Evolutionary conservation across 1,140 invertebrate species (phyloP), one percentile per base, ranked within the genome.

Genomic region (Epicauta chinensis): DNA sequence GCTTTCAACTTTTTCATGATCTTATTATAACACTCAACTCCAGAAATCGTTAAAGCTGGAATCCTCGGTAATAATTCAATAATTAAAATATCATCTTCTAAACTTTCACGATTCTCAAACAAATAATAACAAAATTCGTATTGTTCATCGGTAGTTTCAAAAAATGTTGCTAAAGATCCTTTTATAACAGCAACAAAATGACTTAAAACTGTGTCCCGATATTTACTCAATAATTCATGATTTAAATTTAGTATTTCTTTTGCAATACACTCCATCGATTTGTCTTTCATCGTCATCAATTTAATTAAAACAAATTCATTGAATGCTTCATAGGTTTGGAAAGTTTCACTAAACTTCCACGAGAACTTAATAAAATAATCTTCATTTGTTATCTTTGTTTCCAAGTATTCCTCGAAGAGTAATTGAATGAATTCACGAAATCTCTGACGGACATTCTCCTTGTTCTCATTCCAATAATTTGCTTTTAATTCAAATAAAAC

Each of bases 41-140:
- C n/a, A n/a, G n/a, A n/a, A n/a, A n/a, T n/a, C n/a, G n/a, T n/a
- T n/a, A n/a, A n/a, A n/a, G n/a, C n/a, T n/a, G n/a, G n/a, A n/a
- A n/a, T n/a, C n/a, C n/a, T 16, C 3, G 45, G 45, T 29, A 47
- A 38, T 16, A 47, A 38, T 12, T 37, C 30, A 47, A 37, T 29
- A 17, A 47, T 29, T 15, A 47, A 47, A 34, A 37, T 13, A 36
- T 11, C 30, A 23, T 47, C 45, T 29, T 13, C 10, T 13, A 47
- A 6, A 23, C 7, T 38, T 11, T 37, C 12, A 38, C 30, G 32
- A 17, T 38, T 16, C 23, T 47, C 10, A n/a, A 47, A 11, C 16
- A 47, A 16, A 37, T 7, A 17, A 29, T 47, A 14, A 47, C 34
- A 47, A 7, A 47, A 38, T 35, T 47, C n/a, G 9, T 29, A 14